Percentiles rank a stretch among this genome's conserved stretches.
Evolutionary conservation across 2,113 vertebrate species (phyloP).

Genomic region (Eidolon helvum): DNA sequence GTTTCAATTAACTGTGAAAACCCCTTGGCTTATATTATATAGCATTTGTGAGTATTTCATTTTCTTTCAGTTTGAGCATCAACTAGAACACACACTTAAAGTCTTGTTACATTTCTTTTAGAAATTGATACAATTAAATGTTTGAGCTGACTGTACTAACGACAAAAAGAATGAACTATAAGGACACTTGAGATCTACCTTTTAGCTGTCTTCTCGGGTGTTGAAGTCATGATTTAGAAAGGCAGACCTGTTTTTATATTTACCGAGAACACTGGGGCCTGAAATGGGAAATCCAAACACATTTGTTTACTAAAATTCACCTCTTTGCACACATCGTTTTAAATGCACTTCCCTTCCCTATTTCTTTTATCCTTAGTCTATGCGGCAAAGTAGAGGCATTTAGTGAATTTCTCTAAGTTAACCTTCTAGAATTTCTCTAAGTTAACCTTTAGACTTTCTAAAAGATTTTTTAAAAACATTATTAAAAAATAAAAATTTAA

Average conservation of each 20-base stretch:
- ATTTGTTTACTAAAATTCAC: not conserved
- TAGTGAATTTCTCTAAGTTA: not conserved
- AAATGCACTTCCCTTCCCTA: not conserved
- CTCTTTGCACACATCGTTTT: not conserved
- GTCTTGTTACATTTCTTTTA: slow-evolving; percentile 44
- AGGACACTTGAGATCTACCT: not conserved
- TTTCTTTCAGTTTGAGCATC: slow-evolving; percentile 32
- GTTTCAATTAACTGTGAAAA: slow-evolving; percentile 69
- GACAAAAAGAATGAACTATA: slow-evolving; percentile 14
- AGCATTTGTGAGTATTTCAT: slow-evolving; percentile 42
- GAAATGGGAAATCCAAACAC: not conserved
- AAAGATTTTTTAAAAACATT: not conserved
- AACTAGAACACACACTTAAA: slow-evolving; percentile 48
- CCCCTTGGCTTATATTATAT: slow-evolving; percentile 10
- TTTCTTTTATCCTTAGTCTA: not conserved
- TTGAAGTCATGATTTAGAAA: not conserved
- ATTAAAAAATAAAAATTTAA: not conserved
- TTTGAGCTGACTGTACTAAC: not conserved
- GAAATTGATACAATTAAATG: slow-evolving; percentile 47
- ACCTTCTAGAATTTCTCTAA: slow-evolving; percentile 10
- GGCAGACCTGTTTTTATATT: not conserved
- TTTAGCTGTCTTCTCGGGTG: not conserved
- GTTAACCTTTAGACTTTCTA: not conserved
- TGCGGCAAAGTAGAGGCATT: not conserved
- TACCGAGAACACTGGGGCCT: not conserved